These are phyloP conservation scores for Mixornis gularis DNA, from an alignment of 2,113 vertebrate genomes.

Conservation along the genomic window DNA sequence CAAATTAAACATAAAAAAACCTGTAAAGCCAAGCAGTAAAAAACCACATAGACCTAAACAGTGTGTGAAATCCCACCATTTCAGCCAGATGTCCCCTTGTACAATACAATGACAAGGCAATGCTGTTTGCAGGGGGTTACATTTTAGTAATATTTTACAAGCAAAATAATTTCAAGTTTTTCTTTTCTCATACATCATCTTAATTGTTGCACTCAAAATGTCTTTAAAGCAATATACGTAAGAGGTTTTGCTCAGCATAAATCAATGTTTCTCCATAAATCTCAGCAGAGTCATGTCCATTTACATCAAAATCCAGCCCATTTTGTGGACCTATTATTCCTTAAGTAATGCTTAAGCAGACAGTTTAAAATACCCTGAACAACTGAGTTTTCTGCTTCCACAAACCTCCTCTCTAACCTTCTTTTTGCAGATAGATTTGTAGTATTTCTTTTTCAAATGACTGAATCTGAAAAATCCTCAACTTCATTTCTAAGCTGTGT, in stretches of 20 bases:
- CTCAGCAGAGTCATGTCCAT: neutral
- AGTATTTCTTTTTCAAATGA: neutral
- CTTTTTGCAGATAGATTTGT: neutral
- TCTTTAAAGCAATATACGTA: neutral
- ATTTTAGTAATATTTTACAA: neutral
- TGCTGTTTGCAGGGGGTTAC: neutral
- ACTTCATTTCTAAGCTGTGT: neutral
- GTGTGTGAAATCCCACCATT: neutral
- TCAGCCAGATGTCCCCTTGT: neutral
- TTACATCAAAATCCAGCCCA: neutral
- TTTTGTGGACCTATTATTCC: neutral
- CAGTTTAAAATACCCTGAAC: neutral
- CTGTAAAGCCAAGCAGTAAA: neutral
- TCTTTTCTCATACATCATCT: neutral
- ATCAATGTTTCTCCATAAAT: neutral
- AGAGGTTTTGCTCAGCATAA: neutral
- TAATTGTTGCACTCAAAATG: neutral
- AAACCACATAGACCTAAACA: accelerated
- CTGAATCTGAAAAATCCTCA: neutral
- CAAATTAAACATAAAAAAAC: neutral
- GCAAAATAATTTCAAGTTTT: neutral
- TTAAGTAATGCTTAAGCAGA: neutral
- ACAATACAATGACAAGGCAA: neutral
- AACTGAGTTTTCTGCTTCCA: neutral
- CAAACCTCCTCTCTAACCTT: neutral